Evolutionary conservation across 2,888 invertebrate species (phyloP), one percentile per base, ranked within the genome.

Genomic region (Zonitis immaculata): DNA sequence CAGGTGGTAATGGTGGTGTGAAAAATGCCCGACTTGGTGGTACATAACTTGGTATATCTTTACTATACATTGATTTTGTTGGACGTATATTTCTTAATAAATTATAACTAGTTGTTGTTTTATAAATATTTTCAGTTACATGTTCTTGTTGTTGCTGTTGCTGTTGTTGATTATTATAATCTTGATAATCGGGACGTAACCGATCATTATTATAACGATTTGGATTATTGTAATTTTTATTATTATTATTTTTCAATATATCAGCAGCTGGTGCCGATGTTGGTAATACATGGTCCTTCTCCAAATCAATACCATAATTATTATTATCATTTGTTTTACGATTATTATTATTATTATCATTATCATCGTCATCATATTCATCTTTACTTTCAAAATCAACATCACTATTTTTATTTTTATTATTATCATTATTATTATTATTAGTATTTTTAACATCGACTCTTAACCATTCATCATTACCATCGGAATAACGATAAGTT

Each of bases 1-100:
- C 90, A 7, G 89, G 89, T 11, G 91, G 91, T 60, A 91, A 74
- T 0, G 91, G 91, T 1, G 91, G 91, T 1, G 91, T 91, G 73
- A 89, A 87, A 18, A 80, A 78, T 11, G 86, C 81, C 52, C 90
- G 77, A 27, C 88, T 87, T 18, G 91, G 91, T 47, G 90, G 90
- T 22, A 90, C 88, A 76, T 91, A 91, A 30, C 88, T 89, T 32
- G 90, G 90, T 62, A 89, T 82, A 63, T 89, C 88, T 46, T 85
- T 87, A 12, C 82, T 77, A 64, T 79, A 79, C 73, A 81, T 79
- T 11, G 78, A 82, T 71, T 79, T 82, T 60, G 79, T 84, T 64
- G 76, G 85, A 73, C 77, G 82, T 62, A 78, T 85, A 69, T 73
- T 86, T 75, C 78, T 82, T 71, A 74, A 77, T 69, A 79, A 78